These are phyloP conservation scores for Eupeodes corollae DNA, from an alignment of 1,140 invertebrate genomes.

Conservation along the genomic window DNA sequence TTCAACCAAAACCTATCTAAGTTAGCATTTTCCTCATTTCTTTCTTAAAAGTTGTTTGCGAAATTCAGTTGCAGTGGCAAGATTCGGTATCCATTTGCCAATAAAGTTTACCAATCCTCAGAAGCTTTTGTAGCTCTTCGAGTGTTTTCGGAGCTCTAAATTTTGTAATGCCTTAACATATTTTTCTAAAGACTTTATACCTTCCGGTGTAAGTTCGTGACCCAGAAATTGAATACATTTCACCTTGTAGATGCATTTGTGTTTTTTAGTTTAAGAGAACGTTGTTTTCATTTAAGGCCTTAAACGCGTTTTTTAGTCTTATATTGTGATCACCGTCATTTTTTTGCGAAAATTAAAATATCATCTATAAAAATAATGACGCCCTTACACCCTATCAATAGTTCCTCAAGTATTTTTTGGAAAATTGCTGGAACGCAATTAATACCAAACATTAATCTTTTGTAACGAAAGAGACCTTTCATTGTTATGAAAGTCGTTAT, in stretches of 20 bases:
- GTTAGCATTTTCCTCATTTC: too few species aligned
- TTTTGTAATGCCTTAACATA: too few species aligned
- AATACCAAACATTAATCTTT: slow-evolving; percentile 14
- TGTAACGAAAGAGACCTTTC: slow-evolving; percentile 18
- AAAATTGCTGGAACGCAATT: slow-evolving; percentile 16
- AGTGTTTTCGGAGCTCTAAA: too few species aligned
- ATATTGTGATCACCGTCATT: slow-evolving; percentile 12
- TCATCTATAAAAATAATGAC: slow-evolving; percentile 3
- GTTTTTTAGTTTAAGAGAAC: slow-evolving; percentile 8
- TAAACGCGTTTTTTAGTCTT: slow-evolving; percentile 9
- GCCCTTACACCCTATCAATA: slow-evolving; percentile 9
- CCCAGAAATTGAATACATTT: too few species aligned
- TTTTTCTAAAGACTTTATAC: too few species aligned
- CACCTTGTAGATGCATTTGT: slow-evolving; percentile 29
- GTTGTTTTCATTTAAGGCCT: slow-evolving; percentile 10
- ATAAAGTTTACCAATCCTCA: too few species aligned
- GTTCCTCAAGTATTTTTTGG: slow-evolving; percentile 11
- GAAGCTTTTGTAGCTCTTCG: too few species aligned
- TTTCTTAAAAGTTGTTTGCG: too few species aligned
- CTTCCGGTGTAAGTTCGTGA: too few species aligned
- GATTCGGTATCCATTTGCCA: too few species aligned
- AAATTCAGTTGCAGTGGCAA: too few species aligned
- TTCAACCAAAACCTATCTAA: too few species aligned
- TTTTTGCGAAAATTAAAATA: slow-evolving; percentile 13
- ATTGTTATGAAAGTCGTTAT: slow-evolving; percentile 18